Conservation (phyloP, 64 coral and sea anemone species). For the Stichodactyla mertensii region DNA sequence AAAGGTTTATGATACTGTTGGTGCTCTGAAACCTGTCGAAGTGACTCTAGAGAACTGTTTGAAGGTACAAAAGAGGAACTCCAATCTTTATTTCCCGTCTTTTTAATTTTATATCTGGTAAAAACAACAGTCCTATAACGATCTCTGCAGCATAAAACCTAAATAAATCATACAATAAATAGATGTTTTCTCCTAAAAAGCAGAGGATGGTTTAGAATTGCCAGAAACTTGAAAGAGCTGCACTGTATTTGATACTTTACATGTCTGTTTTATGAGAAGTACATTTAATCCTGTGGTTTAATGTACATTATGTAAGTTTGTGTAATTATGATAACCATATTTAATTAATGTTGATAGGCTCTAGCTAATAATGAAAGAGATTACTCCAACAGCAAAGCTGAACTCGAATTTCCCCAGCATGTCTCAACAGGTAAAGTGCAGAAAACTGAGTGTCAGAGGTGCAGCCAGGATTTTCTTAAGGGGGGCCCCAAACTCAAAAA, state of each 20-base stretch:
- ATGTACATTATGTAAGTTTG: neutral
- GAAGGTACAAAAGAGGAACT: constrained; percentile 43
- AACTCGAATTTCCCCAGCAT: constrained; percentile 92
- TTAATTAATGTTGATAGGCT: constrained; percentile 30
- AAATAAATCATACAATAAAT: too few species aligned
- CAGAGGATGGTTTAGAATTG: too few species aligned
- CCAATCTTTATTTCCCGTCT: neutral
- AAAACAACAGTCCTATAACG: too few species aligned
- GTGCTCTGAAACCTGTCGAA: constrained; percentile 62
- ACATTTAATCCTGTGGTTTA: too few species aligned
- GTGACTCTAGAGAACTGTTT: constrained; percentile 63
- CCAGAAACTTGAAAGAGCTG: neutral
- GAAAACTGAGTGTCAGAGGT: too few species aligned
- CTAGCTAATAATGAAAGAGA: constrained; percentile 63
- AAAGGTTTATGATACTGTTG: constrained; percentile 66
- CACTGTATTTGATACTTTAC: neutral
- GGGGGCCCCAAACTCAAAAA: too few species aligned
- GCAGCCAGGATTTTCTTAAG: too few species aligned
- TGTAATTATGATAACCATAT: neutral
- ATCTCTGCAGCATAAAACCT: too few species aligned
- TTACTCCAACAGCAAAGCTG: constrained; percentile 64
- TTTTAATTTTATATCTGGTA: neutral
- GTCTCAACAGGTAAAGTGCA: constrained; percentile 74
- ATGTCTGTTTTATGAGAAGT: neutral
- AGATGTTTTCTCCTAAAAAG: too few species aligned